Base-by-base conservation (phyloP, 2,888 invertebrate species). In the Lordiphosa fenestrarum region DNA sequence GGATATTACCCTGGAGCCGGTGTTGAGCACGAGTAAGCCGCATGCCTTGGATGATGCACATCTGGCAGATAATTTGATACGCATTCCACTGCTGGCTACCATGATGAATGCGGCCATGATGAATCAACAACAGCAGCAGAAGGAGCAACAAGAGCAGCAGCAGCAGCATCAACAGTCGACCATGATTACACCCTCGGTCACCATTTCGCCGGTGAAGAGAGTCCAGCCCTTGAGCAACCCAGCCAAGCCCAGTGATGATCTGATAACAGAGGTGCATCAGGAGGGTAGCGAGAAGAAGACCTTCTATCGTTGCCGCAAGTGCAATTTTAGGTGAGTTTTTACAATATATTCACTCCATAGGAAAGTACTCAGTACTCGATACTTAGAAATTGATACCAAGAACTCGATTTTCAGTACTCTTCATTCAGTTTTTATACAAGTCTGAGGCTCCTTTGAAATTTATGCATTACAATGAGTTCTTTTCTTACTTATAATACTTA, bases 251-350 rank as follows among this genome's bases (percentile, higher is more conserved):
- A 91, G 93, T 13, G 92, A 93, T 81, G 90, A 92, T 72, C 80
- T 89, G 13, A 82, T 88, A 48, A 91, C 91, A 56, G 91, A 84
- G 80, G 81, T 87, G 15, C 86, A 87, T 33, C 74, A 90, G 83
- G 89, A 91, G 83, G 90, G 91, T 73, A 90, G 76, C 48, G 91
- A 92, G 39, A 95, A 94, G 89, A 93, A 93, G 84, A 95, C 94
- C 10, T 90, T 94, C 75, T 96, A 96, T 94, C 95, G 96, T 88
- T 98, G 97, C 90, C 96, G 96, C 89, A 95, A 95, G 86, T 98
- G 97, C 89, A 93, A 94, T 87, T 97, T 95, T 90, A 94, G 93
- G 95, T 95, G 89, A 56, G 66, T 25, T 15, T 15, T 15, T 15
- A 1, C 15, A 15, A 15, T 1, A 15, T 1, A 15, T 15, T 19